Percentiles rank a stretch among this genome's conserved stretches.
phyloP scores from a whole-genome alignment of 2,888 invertebrate genomes.

The Tholera decimalis region DNA sequence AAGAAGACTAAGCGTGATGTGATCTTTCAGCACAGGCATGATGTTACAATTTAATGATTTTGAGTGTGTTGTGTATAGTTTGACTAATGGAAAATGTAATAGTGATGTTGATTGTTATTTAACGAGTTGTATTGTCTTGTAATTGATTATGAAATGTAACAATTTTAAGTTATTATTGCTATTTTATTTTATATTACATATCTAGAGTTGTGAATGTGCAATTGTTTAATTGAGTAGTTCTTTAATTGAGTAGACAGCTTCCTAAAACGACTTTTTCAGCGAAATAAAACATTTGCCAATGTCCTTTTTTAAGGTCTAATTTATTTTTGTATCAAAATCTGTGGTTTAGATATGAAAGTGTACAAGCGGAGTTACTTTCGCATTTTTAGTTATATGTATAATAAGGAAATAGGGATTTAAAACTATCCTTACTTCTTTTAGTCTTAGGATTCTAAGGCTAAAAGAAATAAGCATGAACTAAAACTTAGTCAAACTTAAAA shows the following conservation, averaged over 20 bases:
- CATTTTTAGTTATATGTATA: too few relatives aligned
- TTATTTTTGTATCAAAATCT: too few relatives aligned
- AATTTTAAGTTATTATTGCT: not conserved
- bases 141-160: not conserved
- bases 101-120: not conserved
- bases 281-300: too few relatives aligned
- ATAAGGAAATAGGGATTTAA: too few relatives aligned
- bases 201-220: not conserved
- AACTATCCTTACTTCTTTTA: too few relatives aligned
- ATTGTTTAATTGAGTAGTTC: not conserved
- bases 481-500: not conserved
- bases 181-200: not conserved
- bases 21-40: constrained; percentile 13
- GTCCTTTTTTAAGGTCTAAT: too few relatives aligned
- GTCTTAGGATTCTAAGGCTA: too few relatives aligned
- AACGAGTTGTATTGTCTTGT: not conserved
- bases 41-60: constrained; percentile 22
- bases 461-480: not conserved
- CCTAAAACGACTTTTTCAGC: too few relatives aligned
- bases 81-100: constrained; percentile 20
- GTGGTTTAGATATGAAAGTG: too few relatives aligned
- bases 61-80: constrained; percentile 25
- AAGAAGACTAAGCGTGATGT: constrained; percentile 22
- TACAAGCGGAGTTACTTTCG: too few relatives aligned
- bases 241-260: too few relatives aligned